Evolutionary conservation across 1,140 invertebrate genomes (phyloP).

Genomic region (Drosophila teissieri): DNA sequence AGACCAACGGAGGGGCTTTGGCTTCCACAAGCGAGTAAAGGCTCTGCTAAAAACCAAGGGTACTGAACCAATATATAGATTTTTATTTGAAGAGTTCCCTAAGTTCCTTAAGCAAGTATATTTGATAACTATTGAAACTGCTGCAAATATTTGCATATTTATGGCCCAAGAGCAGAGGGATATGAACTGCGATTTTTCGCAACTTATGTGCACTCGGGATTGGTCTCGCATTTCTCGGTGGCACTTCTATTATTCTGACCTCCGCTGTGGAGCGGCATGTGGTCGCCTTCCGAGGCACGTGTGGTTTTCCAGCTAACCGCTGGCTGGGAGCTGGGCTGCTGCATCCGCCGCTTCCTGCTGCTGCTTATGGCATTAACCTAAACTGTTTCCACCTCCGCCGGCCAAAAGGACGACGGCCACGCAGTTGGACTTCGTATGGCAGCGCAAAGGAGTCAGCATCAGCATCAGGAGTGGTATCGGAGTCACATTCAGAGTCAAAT

Average conservation of each 20-base stretch:
- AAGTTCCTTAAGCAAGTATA: too few relatives aligned
- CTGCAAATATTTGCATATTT: too few relatives aligned
- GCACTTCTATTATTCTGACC: constrained; percentile 47
- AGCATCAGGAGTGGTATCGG: not conserved
- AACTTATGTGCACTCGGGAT: constrained; percentile 2
- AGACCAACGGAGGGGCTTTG: not conserved
- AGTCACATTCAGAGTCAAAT: constrained; percentile 38
- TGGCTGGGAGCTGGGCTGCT: constrained; percentile 21
- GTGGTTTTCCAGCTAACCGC: constrained; percentile 83
- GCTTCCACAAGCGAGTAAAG: too few relatives aligned
- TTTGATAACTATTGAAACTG: too few relatives aligned
- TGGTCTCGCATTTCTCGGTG: constrained; percentile 32
- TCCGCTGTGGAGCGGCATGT: constrained; percentile 62
- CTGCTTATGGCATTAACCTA: constrained; percentile 72
- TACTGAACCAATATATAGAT: not conserved
- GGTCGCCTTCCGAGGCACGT: constrained; percentile 78
- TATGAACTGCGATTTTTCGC: not conserved
- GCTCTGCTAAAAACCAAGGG: too few relatives aligned
- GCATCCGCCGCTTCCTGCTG: constrained; percentile 58
- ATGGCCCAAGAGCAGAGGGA: too few relatives aligned
- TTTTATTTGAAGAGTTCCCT: too few relatives aligned
- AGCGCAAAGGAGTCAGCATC: not conserved
- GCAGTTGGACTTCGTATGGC: constrained; percentile 28
- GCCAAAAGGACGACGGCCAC: constrained; percentile 16
- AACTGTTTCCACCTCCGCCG: constrained; percentile 75